Conservation (phyloP, 2,888 invertebrate species). For the Entomobrya multifasciata region DNA sequence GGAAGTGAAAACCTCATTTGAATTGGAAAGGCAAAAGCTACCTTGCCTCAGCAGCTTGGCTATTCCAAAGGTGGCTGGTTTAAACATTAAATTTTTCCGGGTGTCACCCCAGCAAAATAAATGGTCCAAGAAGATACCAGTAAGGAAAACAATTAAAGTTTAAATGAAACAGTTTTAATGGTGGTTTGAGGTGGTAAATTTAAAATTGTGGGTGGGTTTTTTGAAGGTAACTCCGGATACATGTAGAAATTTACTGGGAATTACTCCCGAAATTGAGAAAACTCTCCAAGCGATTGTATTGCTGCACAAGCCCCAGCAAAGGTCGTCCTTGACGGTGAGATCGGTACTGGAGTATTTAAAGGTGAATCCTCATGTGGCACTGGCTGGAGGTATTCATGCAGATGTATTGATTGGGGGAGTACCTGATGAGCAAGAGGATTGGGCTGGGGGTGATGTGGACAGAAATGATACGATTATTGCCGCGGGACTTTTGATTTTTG, state of each 20-base stretch:
- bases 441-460: no score
- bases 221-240: constrained; percentile 62
- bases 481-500: constrained; percentile 69
- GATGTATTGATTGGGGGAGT: constrained; percentile 9
- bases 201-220: no score
- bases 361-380: constrained; percentile 74
- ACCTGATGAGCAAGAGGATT: no score
- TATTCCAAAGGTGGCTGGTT: constrained; percentile 76
- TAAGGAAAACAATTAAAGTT: no score
- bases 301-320: constrained; percentile 57
- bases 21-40: constrained; percentile 68
- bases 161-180: constrained; percentile 26
- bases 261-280: constrained; percentile 52
- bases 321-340: constrained; percentile 46
- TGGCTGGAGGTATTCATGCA: constrained; percentile 55
- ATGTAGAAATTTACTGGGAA: constrained; percentile 71
- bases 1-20: constrained; percentile 48
- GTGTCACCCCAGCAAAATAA: constrained; percentile 58
- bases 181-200: no score
- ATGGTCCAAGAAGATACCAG: no score
- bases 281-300: constrained; percentile 76
- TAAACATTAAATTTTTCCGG: constrained; percentile 65
- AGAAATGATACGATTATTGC: constrained; percentile 52
- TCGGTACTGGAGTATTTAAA: constrained; percentile 58
- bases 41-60: constrained; percentile 74